phyloP scores from a whole-genome alignment of 1,140 invertebrate species.

The Helicoverpa zea region DNA sequence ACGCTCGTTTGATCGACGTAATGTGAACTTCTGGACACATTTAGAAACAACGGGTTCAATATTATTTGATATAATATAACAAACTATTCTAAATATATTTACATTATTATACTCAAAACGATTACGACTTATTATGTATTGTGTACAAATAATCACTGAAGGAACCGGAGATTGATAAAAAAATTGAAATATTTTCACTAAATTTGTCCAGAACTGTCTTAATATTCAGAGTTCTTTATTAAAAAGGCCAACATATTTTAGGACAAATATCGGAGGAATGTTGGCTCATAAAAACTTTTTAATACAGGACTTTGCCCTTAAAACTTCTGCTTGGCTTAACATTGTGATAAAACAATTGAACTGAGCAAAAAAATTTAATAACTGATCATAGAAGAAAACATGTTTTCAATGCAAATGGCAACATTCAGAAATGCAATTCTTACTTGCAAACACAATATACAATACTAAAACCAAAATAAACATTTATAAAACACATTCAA shows the following conservation, averaged over 20 bases:
- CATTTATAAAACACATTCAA: not conserved
- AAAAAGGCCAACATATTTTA: not conserved
- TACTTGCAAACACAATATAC: not conserved
- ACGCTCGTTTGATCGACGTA: conserved; percentile 69
- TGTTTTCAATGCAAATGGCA: not conserved
- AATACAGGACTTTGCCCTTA: conserved; percentile 6
- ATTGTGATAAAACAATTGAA: not conserved
- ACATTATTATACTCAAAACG: conserved; percentile 37
- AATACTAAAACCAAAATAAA: not conserved
- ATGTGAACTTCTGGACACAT: conserved; percentile 43
- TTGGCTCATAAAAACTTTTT: not conserved
- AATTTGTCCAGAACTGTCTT: conserved; percentile 46
- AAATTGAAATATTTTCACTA: conserved; percentile 28
- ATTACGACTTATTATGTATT: conserved; percentile 45
- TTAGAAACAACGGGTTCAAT: conserved; percentile 29
- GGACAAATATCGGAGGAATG: no score
- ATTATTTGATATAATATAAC: conserved; percentile 20
- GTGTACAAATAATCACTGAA: conserved; percentile 28
- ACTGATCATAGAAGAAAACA: not conserved
- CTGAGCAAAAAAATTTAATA: not conserved
- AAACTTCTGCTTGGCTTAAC: conserved; percentile 14
- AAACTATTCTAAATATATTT: conserved; percentile 18
- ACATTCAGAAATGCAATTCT: not conserved
- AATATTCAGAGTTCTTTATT: conserved; percentile 20
- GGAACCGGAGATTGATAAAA: not conserved